Percentiles rank a stretch among this genome's conserved stretches.
Conservation (phyloP, 2,113 vertebrate genomes). For the Nothocercus julius region DNA sequence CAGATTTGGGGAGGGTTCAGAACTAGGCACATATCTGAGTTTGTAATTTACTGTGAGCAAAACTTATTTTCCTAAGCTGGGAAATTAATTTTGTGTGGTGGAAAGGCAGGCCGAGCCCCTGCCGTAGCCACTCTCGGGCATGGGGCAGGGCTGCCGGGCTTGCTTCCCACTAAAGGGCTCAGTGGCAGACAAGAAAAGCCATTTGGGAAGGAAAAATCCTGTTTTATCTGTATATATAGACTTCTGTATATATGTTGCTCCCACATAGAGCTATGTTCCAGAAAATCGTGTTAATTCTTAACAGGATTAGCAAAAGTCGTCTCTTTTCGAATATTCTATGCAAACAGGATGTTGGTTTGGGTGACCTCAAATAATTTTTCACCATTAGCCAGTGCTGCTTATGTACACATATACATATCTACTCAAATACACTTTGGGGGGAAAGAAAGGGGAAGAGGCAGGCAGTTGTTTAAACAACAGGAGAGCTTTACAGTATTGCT, state of each 20-base stretch:
- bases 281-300: neutral
- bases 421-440: neutral
- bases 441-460: neutral
- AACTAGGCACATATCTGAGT: neutral
- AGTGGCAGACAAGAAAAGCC: neutral
- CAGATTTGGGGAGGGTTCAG: neutral
- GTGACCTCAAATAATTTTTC: neutral
- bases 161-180: neutral
- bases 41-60: neutral
- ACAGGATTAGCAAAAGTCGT: neutral
- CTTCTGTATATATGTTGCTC: neutral
- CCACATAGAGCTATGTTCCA: neutral
- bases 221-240: neutral
- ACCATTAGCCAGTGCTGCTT: neutral
- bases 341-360: neutral
- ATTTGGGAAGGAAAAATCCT: neutral
- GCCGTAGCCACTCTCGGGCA: neutral
- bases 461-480: neutral
- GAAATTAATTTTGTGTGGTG: neutral
- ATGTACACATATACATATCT: neutral
- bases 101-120: neutral
- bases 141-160: neutral
- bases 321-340: neutral
- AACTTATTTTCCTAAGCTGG: neutral
- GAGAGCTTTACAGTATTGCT: neutral